Conservation (phyloP, 2,888 invertebrate genomes). For the Neelides folsomi region DNA sequence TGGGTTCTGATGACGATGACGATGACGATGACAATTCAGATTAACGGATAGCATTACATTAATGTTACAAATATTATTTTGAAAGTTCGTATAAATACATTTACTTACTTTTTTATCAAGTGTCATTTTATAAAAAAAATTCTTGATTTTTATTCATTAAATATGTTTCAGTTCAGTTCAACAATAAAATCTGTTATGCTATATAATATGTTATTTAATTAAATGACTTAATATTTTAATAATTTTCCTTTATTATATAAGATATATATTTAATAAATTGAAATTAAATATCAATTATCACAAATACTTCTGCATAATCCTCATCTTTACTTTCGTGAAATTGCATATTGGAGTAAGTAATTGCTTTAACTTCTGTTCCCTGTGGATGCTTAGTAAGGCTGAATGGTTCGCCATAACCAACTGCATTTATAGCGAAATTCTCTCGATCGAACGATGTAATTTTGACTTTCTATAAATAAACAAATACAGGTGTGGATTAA, state of each 20-base stretch:
- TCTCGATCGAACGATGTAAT: conserved; percentile 75
- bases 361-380: conserved; percentile 96
- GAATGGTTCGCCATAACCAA: conserved; percentile 83
- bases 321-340: conserved; percentile 47
- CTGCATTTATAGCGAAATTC: conserved; percentile 62
- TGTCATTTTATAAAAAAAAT: no score
- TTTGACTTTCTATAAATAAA: conserved; percentile 58
- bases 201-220: no score
- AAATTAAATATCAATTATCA: conserved; percentile 86
- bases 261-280: not conserved
- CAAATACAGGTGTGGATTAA: no score
- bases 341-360: conserved; percentile 99
- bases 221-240: no score
- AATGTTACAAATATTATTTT: no score
- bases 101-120: conserved; percentile 2
- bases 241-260: conserved; percentile 4
- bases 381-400: conserved; percentile 85
- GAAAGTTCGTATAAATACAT: no score
- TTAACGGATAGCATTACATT: no score
- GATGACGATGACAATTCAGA: not conserved
- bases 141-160: no score
- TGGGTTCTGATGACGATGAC: conserved; percentile 1
- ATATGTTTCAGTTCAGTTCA: no score
- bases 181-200: no score
- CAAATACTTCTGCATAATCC: conserved; percentile 74